Percentiles rank a stretch among this genome's conserved stretches.
Evolutionary conservation across 2,113 vertebrate species (phyloP).

Genomic region (Lonchura striata): DNA sequence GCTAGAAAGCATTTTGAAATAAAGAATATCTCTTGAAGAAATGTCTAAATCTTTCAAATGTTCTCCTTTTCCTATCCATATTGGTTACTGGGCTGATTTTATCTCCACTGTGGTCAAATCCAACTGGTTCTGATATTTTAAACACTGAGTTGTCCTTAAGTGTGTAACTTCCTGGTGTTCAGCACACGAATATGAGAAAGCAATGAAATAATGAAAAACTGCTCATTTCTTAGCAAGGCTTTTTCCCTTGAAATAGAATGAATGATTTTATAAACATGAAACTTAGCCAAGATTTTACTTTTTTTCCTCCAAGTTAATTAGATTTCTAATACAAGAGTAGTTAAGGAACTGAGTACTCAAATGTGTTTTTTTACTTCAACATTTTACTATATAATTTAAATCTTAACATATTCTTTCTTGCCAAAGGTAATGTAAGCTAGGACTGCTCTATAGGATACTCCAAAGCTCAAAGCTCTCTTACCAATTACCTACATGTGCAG

Average conservation of each 20-base stretch:
- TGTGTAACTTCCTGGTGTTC: background rate
- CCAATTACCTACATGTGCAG: background rate
- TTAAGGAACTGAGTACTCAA: background rate
- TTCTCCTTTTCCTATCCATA: background rate
- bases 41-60: background rate
- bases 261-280: background rate
- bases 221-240: background rate
- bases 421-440: background rate
- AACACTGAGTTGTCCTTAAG: background rate
- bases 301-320: background rate
- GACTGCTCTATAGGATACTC: background rate
- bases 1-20: background rate
- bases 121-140: background rate
- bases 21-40: background rate
- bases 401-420: background rate
- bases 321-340: background rate
- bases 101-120: background rate
- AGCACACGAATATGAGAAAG: background rate
- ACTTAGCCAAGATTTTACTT: background rate
- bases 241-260: background rate
- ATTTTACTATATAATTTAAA: background rate
- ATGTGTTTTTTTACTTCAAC: background rate
- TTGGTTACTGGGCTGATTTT: background rate
- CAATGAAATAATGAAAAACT: background rate
- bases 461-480: background rate